Evolutionary conservation across 2,113 vertebrate species (phyloP), one percentile per base, ranked within the genome.

Genomic region (Megalops atlanticus): DNA sequence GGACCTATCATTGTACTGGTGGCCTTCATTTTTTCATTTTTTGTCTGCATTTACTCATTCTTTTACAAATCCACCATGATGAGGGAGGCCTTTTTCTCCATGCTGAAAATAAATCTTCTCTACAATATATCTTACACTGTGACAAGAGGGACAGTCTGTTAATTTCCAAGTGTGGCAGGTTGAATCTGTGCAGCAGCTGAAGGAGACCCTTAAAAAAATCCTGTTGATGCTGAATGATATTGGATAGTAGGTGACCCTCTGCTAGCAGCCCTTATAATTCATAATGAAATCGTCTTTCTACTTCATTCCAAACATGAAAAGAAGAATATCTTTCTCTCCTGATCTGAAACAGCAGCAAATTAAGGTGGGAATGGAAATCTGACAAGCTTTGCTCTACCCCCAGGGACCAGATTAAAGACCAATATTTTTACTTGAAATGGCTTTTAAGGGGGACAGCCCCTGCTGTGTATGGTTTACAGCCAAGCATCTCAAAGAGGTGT

Each of bases 401-500:
- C 8, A 35, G 24, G n/a, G 14, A 71, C 3, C 36, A 40, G 70
- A 47, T 45, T 80, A 69, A 49, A 80, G 31, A n/a, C 12, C 38
- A 64, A 2, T 52, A 18, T 69, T 38, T 72, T 35, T 27, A 6
- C 45, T 49, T 38, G 27, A 16, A 45, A 2, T 39, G n/a, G 58
- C 38, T 43, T 64, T 76, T 72, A 72, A 73, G 74, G 14, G 7
- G 36, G 21, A 14, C 2, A 72, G 4, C 40, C 43, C 80, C 41
- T 3, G 35, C 75, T 72, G 14, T 24, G 1, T n/a, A 71, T 18
- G 76, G 87, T 78, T 81, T n/a, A 14, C 54, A 79, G 77, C 85
- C 84, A 82, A 87, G 83, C 81, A 0, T 91, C 89, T 91, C 86
- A 88, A 88, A 90, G 85, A 86, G 81, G 81, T 75, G 36, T 21